Evolutionary conservation across 2,888 invertebrate genomes (phyloP).

Genomic region (Lepidochrysops patricia): DNA sequence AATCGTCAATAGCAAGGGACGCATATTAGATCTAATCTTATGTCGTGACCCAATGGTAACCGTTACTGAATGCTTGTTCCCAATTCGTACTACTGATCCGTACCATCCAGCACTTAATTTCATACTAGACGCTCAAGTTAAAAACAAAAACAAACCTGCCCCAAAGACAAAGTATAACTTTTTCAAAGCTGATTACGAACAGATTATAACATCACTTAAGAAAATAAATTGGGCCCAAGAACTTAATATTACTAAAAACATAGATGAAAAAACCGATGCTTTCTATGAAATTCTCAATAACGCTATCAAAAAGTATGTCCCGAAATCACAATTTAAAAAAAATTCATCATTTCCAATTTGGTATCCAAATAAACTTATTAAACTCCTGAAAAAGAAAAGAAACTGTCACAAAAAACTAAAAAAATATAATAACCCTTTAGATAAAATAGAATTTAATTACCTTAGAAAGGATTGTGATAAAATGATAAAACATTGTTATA

Average conservation of each 20-base stretch:
- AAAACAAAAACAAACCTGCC: not conserved
- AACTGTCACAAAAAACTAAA: not conserved
- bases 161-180: not conserved
- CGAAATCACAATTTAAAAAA: not conserved
- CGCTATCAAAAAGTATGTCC: not conserved
- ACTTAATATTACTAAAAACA: not conserved
- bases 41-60: not conserved
- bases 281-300: not conserved
- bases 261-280: too few relatives aligned
- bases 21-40: not conserved
- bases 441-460: not conserved
- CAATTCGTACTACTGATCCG: not conserved
- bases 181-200: too few relatives aligned
- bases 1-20: not conserved
- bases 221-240: not conserved
- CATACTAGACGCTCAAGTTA: not conserved
- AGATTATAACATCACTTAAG: too few relatives aligned
- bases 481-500: not conserved
- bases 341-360: not conserved
- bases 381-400: not conserved
- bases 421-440: not conserved
- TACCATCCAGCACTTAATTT: not conserved
- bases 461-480: not conserved
- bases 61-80: not conserved
- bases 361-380: not conserved